A percentile compares a stretch with the other conserved stretches of the same genome.
phyloP scores from a whole-genome alignment of 1,140 invertebrate genomes.

The Microplitis demolitor region DNA sequence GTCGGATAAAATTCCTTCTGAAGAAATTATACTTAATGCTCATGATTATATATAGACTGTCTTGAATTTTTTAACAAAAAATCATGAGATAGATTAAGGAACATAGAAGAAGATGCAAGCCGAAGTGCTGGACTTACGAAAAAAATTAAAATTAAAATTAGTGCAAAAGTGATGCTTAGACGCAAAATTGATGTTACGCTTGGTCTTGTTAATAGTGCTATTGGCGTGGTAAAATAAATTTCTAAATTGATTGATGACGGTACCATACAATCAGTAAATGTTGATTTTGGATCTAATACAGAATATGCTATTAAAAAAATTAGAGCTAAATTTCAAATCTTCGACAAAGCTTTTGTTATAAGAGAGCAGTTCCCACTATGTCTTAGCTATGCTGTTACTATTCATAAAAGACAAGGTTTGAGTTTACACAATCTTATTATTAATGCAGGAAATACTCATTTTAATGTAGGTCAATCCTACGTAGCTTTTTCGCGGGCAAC shows the following conservation, averaged over 20 bases:
- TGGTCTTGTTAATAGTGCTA: conserved; percentile 41
- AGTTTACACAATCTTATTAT: conserved; percentile 32
- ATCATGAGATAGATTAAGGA: conserved; percentile 8
- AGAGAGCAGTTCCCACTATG: conserved; percentile 11
- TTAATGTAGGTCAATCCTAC: conserved; percentile 43
- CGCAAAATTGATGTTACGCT: conserved; percentile 46
- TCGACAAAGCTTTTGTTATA: conserved; percentile 41
- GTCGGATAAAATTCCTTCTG: conserved; percentile 13
- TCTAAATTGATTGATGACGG: too few species aligned
- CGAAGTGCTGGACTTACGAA: conserved; percentile 32
- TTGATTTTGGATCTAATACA: neutral
- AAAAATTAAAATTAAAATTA: conserved; percentile 31
- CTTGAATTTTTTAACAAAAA: neutral
- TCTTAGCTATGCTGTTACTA: conserved; percentile 49
- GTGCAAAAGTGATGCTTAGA: conserved; percentile 38
- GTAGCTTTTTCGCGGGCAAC: conserved; percentile 39
- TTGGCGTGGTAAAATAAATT: conserved; percentile 9
- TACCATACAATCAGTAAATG: neutral
- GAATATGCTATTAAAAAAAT: conserved; percentile 33
- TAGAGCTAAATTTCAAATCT: conserved; percentile 43
- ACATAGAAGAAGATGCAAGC: conserved; percentile 4
- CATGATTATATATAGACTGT: conserved; percentile 9
- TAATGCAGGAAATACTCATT: conserved; percentile 40
- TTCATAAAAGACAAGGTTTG: conserved; percentile 18
- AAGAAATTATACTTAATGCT: conserved; percentile 27